Base-by-base conservation (phyloP, 2,113 vertebrate species). In the Bothrops jararaca region DNA sequence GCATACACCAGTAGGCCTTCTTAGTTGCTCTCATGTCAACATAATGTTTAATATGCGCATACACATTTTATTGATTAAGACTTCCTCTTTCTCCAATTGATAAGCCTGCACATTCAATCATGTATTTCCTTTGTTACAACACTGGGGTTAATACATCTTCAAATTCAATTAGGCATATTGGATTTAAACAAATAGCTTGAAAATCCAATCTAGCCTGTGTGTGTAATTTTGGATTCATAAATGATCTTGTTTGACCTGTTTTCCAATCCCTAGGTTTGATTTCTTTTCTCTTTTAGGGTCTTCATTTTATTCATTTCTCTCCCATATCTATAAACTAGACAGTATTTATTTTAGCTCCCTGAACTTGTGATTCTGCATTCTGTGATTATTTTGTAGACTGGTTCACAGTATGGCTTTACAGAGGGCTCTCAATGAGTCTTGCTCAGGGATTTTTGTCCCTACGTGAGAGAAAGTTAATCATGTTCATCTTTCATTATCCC, bases 41-140 rank as follows among this genome's bases (percentile, higher is more conserved):
- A 10, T 80, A 80, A 80, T 22, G 34, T 89, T 22, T 74, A 54
- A 89, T 0, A 0, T 90, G 54, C 0, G 1, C 88, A 90, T 5
- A 0, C 54, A 57, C 23, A 90, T 93, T 93, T 90, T 11, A 23
- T 20, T 0, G 64, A 42, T 54, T 89, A 39, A 58, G 23, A 60
- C 26, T 69, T 88, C 91, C 42, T 80, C 92, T 96, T 85, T 93
- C 85, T 95, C 0, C 2, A 90, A 2, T 34, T 93, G 89, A 29
- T 92, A 91, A 0, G 92, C 85, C 2, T 90, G 26, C 56, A 64
- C 93, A 52, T 95, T 93, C 60, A 89, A 9, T 4, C 92, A 92
- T 93, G 85, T 22, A 24, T 22, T 54, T 92, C 56, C 24, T 89
- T 91, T 85, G 42, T 87, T 52, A n/a, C 53, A 52, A 50, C 48